Evolutionary conservation across 2,888 invertebrate species (phyloP).

Genomic region (Drepana falcataria): DNA sequence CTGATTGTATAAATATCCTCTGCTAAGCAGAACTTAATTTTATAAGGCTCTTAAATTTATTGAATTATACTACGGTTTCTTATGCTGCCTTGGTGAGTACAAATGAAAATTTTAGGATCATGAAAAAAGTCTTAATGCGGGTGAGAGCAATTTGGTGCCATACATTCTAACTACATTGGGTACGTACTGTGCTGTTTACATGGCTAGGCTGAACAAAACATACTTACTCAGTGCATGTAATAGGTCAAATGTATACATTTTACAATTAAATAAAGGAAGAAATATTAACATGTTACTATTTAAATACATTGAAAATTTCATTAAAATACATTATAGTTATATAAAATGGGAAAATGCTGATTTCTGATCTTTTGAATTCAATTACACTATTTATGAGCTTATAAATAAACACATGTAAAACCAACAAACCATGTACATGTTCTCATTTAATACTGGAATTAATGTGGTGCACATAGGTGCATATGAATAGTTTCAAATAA

Average conservation of each 20-base stretch:
- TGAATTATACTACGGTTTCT: slow-evolving; percentile 65
- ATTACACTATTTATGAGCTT: not conserved
- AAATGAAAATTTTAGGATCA: slow-evolving; percentile 65
- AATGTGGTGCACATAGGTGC: not conserved
- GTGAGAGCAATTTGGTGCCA: slow-evolving; percentile 66
- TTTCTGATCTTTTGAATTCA: not conserved
- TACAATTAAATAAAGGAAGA: not conserved
- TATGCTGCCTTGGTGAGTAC: slow-evolving; percentile 77
- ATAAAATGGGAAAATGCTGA: not conserved
- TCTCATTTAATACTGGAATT: not conserved
- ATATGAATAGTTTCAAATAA: not conserved
- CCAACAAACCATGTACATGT: not conserved
- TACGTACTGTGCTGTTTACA: slow-evolving; percentile 71
- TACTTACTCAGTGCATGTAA: slow-evolving; percentile 58
- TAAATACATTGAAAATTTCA: too few relatives aligned
- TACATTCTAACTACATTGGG: slow-evolving; percentile 70
- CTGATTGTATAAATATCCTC: slow-evolving; percentile 74
- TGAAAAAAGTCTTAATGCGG: slow-evolving; percentile 54
- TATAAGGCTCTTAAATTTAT: slow-evolving; percentile 58
- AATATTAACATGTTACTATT: too few relatives aligned
- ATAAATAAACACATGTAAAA: not conserved
- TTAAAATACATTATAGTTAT: too few relatives aligned
- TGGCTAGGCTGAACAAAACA: slow-evolving; percentile 52
- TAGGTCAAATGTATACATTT: slow-evolving; percentile 15
- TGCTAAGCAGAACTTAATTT: slow-evolving; percentile 70